Conservation (phyloP, 2,888 invertebrate species). For the Lycocerus yunnanus region DNA sequence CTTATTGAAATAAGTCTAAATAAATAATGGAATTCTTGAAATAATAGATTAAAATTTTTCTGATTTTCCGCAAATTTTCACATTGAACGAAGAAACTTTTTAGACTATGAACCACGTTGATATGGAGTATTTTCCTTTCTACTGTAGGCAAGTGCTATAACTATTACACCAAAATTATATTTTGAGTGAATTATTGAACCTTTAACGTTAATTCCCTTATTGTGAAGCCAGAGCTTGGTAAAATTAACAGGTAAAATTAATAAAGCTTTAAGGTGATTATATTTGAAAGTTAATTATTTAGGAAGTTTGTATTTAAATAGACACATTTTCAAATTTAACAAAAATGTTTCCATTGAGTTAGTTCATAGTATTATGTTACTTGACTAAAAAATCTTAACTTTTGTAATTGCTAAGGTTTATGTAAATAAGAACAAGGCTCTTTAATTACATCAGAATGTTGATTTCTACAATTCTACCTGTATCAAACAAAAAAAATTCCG, state of each 20-base stretch:
- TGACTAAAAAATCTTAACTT: neutral
- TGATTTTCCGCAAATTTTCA: too few species aligned
- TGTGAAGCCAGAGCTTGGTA: neutral
- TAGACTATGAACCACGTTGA: too few species aligned
- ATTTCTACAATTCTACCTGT: neutral
- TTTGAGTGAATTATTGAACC: neutral
- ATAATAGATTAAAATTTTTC: too few species aligned
- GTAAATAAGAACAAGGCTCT: neutral
- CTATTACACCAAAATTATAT: neutral
- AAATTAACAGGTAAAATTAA: neutral
- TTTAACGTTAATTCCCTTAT: neutral
- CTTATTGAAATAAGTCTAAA: too few species aligned
- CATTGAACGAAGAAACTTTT: too few species aligned
- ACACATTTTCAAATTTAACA: neutral
- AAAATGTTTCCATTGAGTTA: neutral
- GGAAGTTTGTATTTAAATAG: neutral
- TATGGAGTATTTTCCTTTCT: neutral
- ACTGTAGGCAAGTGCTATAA: neutral
- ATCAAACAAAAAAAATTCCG: neutral
- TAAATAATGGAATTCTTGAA: too few species aligned
- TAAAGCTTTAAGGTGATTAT: neutral
- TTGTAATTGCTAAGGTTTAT: neutral
- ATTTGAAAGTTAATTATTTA: neutral
- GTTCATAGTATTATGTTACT: neutral
- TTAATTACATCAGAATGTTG: neutral